A percentile compares a stretch with the other conserved stretches of the same genome.
These are phyloP conservation scores for Tachycineta bicolor DNA, from an alignment of 2,113 vertebrate genomes.

Conservation along the genomic window DNA sequence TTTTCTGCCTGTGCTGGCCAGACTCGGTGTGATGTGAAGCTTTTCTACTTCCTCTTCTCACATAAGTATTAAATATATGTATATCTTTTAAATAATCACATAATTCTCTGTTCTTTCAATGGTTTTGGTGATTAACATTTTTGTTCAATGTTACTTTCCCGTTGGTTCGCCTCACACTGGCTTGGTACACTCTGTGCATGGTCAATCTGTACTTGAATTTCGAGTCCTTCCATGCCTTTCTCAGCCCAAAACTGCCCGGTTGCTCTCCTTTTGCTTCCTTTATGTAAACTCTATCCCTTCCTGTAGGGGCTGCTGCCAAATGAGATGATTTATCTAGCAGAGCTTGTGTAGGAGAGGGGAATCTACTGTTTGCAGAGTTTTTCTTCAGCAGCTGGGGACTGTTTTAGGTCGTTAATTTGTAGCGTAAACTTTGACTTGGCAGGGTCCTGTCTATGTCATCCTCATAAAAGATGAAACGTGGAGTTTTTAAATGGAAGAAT, in stretches of 20 bases:
- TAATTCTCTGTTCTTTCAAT: background rate
- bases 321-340: background rate
- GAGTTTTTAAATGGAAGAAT: background rate
- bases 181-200: background rate
- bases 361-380: background rate
- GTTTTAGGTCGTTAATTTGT: background rate
- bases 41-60: background rate
- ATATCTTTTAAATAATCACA: background rate
- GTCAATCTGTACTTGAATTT: background rate
- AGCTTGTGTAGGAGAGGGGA: background rate
- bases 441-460: background rate
- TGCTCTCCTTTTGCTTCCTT: background rate
- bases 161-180: background rate
- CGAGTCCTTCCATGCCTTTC: background rate
- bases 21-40: background rate
- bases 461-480: background rate
- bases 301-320: background rate
- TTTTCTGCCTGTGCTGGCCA: fast-evolving
- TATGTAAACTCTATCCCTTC: background rate
- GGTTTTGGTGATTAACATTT: background rate
- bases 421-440: background rate
- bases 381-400: background rate
- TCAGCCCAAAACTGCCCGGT: background rate
- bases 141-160: background rate
- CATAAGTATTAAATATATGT: background rate